Base-by-base conservation (phyloP, 1,140 invertebrate genomes). In the Pseudomyrmex sp. region DNA sequence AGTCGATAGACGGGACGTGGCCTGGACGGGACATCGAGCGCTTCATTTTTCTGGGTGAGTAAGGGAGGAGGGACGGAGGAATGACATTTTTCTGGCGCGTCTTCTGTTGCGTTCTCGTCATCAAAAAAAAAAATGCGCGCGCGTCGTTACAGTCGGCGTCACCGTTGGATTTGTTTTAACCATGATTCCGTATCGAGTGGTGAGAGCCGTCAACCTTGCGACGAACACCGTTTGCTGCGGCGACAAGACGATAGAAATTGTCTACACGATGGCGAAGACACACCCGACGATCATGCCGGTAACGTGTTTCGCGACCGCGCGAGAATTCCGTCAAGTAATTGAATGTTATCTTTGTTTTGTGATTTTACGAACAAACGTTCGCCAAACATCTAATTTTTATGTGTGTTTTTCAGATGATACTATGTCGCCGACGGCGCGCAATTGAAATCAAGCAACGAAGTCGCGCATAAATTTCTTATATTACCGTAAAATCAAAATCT, bases 121-220 rank as follows among this genome's bases (percentile, higher is more conserved):
- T 18, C 0, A 18, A 18, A 18, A 18, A 18, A 18, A 18, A 35
- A 35, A 35, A 7, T 7, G 35, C 35, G 5, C 26, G 58, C 48
- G 20, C 20, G 20, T 23, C 20, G 20, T 87, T 88, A 1, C 82
- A 93, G 93, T 84, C 83, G 79, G 83, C 44, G 26, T 93, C 8
- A 85, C 73, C 1, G 44, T 89, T 9, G 88, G 65, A 44, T 93
- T 92, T 62, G 84, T 91, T 20, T 0, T 87, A 8, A 93, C 91
- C 13, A 90, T 93, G 85, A 66, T 87, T 13, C 92, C 93, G 3
- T 88, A 90, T 63, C 86, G 90, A 84, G 13, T 93, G 7, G 84
- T 83, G 0, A 82, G 87, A 63, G 75, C 88, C 44, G 52, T 92
- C 12, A 77, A 82, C 62, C 84, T 91, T 82, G 73, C 90, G 7